phyloP scores from a whole-genome alignment of 2,888 invertebrate genomes.

The Trichogramma evanescens region DNA sequence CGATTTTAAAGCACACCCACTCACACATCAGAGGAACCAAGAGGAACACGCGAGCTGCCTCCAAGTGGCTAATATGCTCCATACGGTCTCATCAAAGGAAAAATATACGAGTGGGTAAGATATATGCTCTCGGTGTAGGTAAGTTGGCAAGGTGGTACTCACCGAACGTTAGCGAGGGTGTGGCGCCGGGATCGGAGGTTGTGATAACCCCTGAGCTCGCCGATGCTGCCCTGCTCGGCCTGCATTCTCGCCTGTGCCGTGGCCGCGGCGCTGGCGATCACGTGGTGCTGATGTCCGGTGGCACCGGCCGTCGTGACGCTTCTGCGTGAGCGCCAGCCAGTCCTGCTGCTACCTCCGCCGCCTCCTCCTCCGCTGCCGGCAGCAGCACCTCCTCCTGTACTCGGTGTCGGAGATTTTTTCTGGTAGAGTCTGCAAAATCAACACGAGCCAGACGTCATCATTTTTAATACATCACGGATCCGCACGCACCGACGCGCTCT shows the following conservation, averaged over 20 bases:
- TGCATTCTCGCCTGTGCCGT: slow-evolving; percentile 66
- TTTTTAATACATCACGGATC: too few species aligned
- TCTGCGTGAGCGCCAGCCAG: slow-evolving; percentile 44
- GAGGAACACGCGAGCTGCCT: too few species aligned
- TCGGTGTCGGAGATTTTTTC: slow-evolving; percentile 46
- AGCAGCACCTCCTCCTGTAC: slow-evolving; percentile 36
- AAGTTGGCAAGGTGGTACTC: slow-evolving; percentile 50
- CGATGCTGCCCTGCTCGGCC: slow-evolving; percentile 86
- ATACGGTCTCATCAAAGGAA: too few species aligned
- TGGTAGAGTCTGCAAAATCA: slow-evolving; percentile 39
- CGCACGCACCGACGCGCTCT: too few species aligned
- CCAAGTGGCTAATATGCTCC: too few species aligned
- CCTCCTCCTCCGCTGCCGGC: slow-evolving; percentile 43
- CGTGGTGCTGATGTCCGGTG: slow-evolving; percentile 42
- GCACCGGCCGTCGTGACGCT: slow-evolving; percentile 44
- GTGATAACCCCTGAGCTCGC: slow-evolving; percentile 83
- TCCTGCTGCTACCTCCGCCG: slow-evolving; percentile 38
- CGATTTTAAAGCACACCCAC: too few species aligned
- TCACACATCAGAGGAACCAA: too few species aligned
- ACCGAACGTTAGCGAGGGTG: slow-evolving; percentile 89
- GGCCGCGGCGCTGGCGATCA: slow-evolving; percentile 44
- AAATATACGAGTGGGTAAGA: too few species aligned
- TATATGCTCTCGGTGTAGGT: background rate
- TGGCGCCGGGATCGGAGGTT: slow-evolving; percentile 81
- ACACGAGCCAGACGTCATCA: too few species aligned